Conservation (phyloP, 2,113 vertebrate genomes). For the Cryptoleucopteryx plumbea region DNA sequence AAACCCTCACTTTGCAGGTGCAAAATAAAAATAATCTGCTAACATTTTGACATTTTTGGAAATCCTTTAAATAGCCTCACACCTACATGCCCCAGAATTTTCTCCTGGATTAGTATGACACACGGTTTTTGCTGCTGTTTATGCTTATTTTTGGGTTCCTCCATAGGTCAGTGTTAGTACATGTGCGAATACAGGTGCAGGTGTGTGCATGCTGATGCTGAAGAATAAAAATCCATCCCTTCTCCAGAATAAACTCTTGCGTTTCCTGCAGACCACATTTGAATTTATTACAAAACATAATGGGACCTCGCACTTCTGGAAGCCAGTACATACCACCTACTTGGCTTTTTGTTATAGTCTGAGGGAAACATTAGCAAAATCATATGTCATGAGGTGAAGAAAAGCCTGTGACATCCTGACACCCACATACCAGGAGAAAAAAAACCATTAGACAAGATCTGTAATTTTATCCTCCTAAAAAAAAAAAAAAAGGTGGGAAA, state of each 20-base stretch:
- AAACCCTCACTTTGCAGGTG: neutral
- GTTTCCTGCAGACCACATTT: neutral
- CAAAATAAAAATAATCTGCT: neutral
- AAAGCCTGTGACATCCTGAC: conserved; percentile 17
- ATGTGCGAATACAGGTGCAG: neutral
- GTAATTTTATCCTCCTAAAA: neutral
- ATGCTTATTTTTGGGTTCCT: neutral
- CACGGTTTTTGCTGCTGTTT: neutral
- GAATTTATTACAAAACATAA: neutral
- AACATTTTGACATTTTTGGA: neutral
- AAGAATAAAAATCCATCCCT: neutral
- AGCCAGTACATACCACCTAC: neutral
- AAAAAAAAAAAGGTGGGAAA: neutral
- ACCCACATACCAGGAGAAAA: neutral
- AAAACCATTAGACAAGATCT: neutral
- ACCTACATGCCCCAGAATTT: conserved; percentile 27
- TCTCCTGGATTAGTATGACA: neutral
- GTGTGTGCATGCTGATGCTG: neutral
- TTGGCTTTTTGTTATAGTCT: neutral
- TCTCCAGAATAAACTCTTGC: neutral
- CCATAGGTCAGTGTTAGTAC: neutral
- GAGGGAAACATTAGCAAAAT: neutral
- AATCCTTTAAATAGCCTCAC: conserved; percentile 27
- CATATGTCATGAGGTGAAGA: neutral
- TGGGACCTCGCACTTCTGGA: neutral